Percentiles rank a stretch among this genome's conserved stretches.
Evolutionary conservation across 2,888 invertebrate species (phyloP).

Genomic region (Mayetiola destructor): DNA sequence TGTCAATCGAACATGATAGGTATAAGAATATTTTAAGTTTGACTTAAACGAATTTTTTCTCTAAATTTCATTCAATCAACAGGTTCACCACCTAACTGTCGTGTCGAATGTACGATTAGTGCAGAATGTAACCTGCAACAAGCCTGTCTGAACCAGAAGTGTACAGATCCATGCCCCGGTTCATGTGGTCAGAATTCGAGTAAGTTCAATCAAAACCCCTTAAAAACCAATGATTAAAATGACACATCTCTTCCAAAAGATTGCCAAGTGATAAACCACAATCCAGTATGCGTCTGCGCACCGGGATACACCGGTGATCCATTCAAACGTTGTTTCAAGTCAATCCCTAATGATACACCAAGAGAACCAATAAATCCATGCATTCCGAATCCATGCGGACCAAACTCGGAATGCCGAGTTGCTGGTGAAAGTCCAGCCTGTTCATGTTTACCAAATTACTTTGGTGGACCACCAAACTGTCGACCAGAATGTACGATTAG

Average conservation of each 20-base stretch:
- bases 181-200: slow-evolving; percentile 48
- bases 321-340: slow-evolving; percentile 46
- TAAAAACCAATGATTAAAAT: background rate
- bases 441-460: slow-evolving; percentile 43
- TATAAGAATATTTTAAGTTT: no score
- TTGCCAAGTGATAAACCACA: slow-evolving; percentile 69
- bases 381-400: slow-evolving; percentile 52
- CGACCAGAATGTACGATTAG: slow-evolving; percentile 50
- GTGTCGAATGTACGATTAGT: slow-evolving; percentile 65
- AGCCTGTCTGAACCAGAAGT: slow-evolving; percentile 59
- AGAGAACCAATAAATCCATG: slow-evolving; percentile 46
- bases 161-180: slow-evolving; percentile 60
- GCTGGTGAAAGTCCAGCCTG: slow-evolving; percentile 43
- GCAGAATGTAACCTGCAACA: slow-evolving; percentile 58
- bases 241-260: slow-evolving; percentile 22
- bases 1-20: slow-evolving; percentile 58
- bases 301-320: slow-evolving; percentile 58
- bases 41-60: no score
- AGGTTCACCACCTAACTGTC: slow-evolving; percentile 60
- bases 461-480: slow-evolving; percentile 51
- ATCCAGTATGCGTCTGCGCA: slow-evolving; percentile 63
- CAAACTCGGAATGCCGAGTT: slow-evolving; percentile 45
- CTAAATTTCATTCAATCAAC: no score
- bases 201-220: slow-evolving; percentile 14
- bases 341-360: slow-evolving; percentile 24